These are phyloP conservation scores for Enteromius unitaeniatus DNA, from an alignment of 2,797 vertebrate genomes.

Conservation along the genomic window DNA sequence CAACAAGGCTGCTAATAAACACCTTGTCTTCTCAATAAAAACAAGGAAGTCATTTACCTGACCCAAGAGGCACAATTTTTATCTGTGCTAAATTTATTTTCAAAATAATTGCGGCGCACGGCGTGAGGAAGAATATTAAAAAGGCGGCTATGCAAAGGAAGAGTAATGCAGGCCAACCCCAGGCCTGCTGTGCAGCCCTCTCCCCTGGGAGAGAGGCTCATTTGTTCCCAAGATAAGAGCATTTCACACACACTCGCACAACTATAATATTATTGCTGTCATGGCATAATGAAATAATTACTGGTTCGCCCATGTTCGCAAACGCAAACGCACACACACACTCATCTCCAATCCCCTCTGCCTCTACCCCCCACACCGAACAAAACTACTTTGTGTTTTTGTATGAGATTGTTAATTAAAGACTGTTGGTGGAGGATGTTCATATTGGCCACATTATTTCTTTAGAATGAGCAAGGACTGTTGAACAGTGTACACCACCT, in stretches of 20 bases:
- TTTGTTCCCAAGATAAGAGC: constrained; percentile 84
- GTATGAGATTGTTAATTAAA: constrained; percentile 52
- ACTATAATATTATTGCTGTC: constrained; percentile 84
- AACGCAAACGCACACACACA: constrained; percentile 24
- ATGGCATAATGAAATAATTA: constrained; percentile 85
- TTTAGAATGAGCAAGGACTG: constrained; percentile 40
- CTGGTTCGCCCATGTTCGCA: constrained; percentile 77
- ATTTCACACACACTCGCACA: constrained; percentile 69
- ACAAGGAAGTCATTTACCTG: constrained; percentile 96
- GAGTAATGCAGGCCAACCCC: constrained; percentile 87
- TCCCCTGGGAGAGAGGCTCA: constrained; percentile 87
- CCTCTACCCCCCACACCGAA: constrained; percentile 56
- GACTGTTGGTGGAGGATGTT: constrained; percentile 17
- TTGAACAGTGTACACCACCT: constrained; percentile 1
- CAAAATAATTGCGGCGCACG: constrained; percentile 92
- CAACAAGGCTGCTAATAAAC: constrained; percentile 98
- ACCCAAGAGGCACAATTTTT: constrained; percentile 97
- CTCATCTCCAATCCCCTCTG: constrained; percentile 50
- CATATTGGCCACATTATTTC: constrained; percentile 45
- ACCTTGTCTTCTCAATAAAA: constrained; percentile 99
- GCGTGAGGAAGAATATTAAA: constrained; percentile 94
- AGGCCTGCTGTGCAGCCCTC: constrained; percentile 83
- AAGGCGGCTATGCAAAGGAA: constrained; percentile 80
- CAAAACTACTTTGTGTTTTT: constrained; percentile 46
- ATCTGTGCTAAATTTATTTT: constrained; percentile 98